A percentile compares a stretch with the other conserved stretches of the same genome.
Evolutionary conservation across 2,888 invertebrate species (phyloP).

Genomic region (Agrotis segetum): DNA sequence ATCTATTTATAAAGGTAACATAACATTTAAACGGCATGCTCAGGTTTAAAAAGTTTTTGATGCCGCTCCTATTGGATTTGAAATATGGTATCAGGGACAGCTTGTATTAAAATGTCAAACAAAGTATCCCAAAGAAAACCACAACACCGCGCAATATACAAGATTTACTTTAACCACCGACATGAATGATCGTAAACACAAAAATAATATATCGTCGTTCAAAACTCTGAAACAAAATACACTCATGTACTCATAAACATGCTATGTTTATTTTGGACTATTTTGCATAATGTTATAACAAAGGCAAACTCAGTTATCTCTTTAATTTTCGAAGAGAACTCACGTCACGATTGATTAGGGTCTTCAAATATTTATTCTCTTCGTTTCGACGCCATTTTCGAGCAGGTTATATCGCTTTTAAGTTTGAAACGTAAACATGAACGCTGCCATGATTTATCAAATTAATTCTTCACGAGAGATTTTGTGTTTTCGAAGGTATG

Average conservation of each 20-base stretch:
- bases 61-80: no score
- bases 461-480: conserved; percentile 5
- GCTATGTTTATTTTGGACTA: conserved; percentile 24
- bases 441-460: conserved; percentile 16
- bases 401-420: conserved; percentile 34
- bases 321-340: conserved; percentile 54
- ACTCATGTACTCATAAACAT: conserved; percentile 8
- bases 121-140: neutral
- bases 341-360: conserved; percentile 62
- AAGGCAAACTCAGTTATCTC: conserved; percentile 49
- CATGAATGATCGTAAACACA: conserved; percentile 7
- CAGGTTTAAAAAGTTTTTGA: no score
- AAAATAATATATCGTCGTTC: conserved; percentile 16
- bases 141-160: neutral
- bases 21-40: no score
- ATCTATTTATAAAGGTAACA: conserved; percentile 5
- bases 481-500: neutral
- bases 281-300: conserved; percentile 47
- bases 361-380: conserved; percentile 51
- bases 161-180: neutral
- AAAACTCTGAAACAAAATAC: conserved; percentile 28
- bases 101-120: neutral
- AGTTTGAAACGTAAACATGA: conserved; percentile 22
- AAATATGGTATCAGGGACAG: no score
- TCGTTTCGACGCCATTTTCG: conserved; percentile 33